Percentiles rank a stretch among this genome's conserved stretches.
Conservation (phyloP, 1,140 invertebrate species). For the Doryteuthis pealeii region DNA sequence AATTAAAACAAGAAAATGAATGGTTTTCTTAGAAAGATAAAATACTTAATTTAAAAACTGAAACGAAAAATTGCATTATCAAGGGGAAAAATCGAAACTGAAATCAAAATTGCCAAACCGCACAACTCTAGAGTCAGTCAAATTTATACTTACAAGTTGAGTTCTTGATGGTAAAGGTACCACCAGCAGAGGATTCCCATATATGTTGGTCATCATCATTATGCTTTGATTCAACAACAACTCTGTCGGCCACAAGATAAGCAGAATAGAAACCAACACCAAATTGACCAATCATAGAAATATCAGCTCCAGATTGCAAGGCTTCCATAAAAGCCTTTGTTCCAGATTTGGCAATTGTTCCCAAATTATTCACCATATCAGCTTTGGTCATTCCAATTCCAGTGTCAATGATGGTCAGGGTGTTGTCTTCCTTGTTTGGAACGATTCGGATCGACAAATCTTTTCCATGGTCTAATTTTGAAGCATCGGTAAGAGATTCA, state of each 20-base stretch:
- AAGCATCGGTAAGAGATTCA: conserved; percentile 84
- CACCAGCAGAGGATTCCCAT: conserved; percentile 73
- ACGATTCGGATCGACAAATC: conserved; percentile 87
- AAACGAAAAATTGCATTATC: too few species aligned
- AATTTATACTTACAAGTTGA: conserved; percentile 66
- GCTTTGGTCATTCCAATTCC: conserved; percentile 95
- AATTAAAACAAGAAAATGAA: too few species aligned
- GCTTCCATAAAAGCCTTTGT: conserved; percentile 96
- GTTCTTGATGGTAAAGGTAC: conserved; percentile 82
- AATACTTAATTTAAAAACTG: too few species aligned
- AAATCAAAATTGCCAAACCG: too few species aligned
- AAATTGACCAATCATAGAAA: conserved; percentile 95
- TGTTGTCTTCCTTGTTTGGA: conserved; percentile 83
- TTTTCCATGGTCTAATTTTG: conserved; percentile 76
- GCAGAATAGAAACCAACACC: conserved; percentile 96
- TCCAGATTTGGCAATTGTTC: conserved; percentile 91
- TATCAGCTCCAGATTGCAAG: conserved; percentile 84
- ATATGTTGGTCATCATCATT: conserved; percentile 82
- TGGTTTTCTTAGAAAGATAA: too few species aligned
- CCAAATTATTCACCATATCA: conserved; percentile 89
- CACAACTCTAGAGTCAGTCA: too few species aligned
- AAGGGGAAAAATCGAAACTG: too few species aligned
- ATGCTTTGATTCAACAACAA: conserved; percentile 88
- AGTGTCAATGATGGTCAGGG: conserved; percentile 86
- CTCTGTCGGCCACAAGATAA: conserved; percentile 89